Percentiles rank a stretch among this genome's conserved stretches.
Conservation (phyloP, 2,888 invertebrate species). For the Acronicta alni region DNA sequence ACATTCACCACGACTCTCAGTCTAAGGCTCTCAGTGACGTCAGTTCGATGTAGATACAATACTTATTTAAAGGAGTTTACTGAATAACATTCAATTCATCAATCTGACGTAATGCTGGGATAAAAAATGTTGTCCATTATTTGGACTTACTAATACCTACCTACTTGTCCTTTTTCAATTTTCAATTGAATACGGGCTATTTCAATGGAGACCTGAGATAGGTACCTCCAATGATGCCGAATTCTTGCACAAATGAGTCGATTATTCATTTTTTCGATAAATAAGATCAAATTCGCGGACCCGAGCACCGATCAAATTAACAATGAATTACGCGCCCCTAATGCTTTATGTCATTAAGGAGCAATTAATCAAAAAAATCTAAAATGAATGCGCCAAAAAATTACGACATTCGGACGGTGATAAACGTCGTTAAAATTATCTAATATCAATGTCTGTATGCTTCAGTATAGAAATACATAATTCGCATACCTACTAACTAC, state of each 20-base stretch:
- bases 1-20: no score
- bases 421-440: conserved; percentile 56
- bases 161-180: no score
- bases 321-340: conserved; percentile 79
- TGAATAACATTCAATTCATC: no score
- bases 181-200: not conserved
- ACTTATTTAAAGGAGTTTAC: no score
- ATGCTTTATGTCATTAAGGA: conserved; percentile 82
- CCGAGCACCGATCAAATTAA: conserved; percentile 68
- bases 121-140: no score
- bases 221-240: conserved; percentile 19
- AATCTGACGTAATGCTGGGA: no score
- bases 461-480: no score
- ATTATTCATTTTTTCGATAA: conserved; percentile 49
- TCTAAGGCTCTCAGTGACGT: no score
- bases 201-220: conserved; percentile 1
- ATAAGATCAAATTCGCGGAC: conserved; percentile 60
- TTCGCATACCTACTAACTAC: not conserved
- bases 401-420: conserved; percentile 56
- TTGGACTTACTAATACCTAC: no score
- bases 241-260: conserved; percentile 27
- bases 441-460: conserved; percentile 16
- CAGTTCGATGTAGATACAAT: no score
- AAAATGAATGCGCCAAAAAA: conserved; percentile 68
- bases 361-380: conserved; percentile 83